A percentile compares a stretch with the other conserved stretches of the same genome.
Conservation (phyloP, 2,797 vertebrate genomes). For the Allobates femoralis region DNA sequence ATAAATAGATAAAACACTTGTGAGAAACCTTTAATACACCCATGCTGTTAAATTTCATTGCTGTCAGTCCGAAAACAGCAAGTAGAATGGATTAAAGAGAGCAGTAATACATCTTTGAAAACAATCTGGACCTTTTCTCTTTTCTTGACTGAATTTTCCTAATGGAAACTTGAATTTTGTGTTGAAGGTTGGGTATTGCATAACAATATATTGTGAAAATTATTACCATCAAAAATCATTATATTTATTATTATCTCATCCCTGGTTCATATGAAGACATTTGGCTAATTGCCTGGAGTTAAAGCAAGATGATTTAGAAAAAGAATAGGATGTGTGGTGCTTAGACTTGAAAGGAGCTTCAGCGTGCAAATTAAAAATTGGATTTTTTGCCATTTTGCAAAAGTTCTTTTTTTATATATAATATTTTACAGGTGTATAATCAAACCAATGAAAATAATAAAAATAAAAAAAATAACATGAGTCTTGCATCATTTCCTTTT, state of each 20-base stretch:
- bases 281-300: too few species aligned
- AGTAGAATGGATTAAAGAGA: conserved; percentile 43
- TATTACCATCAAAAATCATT: neutral
- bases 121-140: neutral
- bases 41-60: conserved; percentile 58
- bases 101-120: conserved; percentile 13
- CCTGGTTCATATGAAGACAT: neutral
- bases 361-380: too few species aligned
- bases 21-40: conserved; percentile 51
- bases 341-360: too few species aligned
- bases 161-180: neutral
- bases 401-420: too few species aligned
- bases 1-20: conserved; percentile 63
- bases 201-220: neutral
- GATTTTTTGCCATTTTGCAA: too few species aligned
- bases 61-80: conserved; percentile 49
- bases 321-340: too few species aligned
- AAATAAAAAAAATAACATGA: too few species aligned
- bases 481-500: too few species aligned
- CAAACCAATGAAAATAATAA: too few species aligned
- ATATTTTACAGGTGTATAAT: too few species aligned
- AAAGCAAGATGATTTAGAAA: too few species aligned
- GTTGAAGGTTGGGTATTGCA: neutral
- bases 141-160: neutral
- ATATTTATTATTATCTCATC: neutral